Base-by-base conservation (phyloP, 2,888 invertebrate species). In the Amiota mariae region DNA sequence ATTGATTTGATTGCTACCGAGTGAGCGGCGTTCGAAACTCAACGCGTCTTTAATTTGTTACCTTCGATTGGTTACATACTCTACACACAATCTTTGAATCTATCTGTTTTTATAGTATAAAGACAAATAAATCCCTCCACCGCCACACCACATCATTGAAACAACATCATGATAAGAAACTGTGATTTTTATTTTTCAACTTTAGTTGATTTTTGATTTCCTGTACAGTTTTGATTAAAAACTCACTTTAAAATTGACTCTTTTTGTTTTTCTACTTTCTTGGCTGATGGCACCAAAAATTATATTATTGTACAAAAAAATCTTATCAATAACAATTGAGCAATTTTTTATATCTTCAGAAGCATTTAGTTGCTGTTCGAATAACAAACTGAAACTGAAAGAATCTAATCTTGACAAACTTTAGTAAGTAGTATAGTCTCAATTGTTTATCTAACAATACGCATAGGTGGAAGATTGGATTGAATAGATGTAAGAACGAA, bases 191-290 rank as follows among this genome's bases (percentile, higher is more conserved):
- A 85, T 84, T 84, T 84, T 84, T 80, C 77, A 86, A 83, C 84
- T 51, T 54, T 51, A 51, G 15, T 59, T 83, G 83, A 87, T 86
- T 85, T 83, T 87, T 85, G 85, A 85, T 87, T 87, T 85, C 86
- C 85, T 86, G 86, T 84, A 86, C 86, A 86, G 81, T 86, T 86
- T 85, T 85, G 87, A 85, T 87, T 87, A 84, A 85, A 87, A 85
- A 85, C 78, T 81, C 73, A 76, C 56, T 68, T 61, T 36, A 18
- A 48, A 54, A 36, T 36, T 64, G 64, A 46, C 36, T 15, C 49
- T 15, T 61, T 49, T 46, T 15, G 36, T 57, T 64, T 47, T 61
- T 24, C 72, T 80, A 72, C 80, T 76, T 74, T 72, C 77, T 36
- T 36, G 8, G 36, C 6, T 36, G 36, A 36, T 36, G 36, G 36